Base-by-base conservation (phyloP, 1,140 invertebrate genomes). In the Riptortus pedestris region DNA sequence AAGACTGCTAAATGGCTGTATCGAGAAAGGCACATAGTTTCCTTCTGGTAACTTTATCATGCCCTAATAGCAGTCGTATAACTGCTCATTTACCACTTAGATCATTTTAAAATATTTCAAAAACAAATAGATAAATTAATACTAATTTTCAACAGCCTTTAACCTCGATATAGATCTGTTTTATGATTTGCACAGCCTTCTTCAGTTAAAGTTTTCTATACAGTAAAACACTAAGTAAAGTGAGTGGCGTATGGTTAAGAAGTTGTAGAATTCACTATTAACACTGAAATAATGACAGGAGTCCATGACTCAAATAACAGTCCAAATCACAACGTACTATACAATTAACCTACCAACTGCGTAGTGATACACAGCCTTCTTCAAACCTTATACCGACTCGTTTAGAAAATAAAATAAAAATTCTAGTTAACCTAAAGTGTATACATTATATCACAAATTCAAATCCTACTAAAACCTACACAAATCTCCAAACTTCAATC, bases 221-320 rank as follows among this genome's bases (percentile, higher is more conserved):
- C 27, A 27, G 24, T n/a, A 29, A 57, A 22, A 27, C 22, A 57
- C 22, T 29, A 57, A 57, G 27, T 26, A 57, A 20, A n/a, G 16
- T 47, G 7, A n/a, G 52, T 57, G 52, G 52, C 52, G 52, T 57
- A 57, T 57, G 52, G 52, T 57, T 29, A 57, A 57, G 52, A 29
- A 57, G 52, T 26, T 57, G 52, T 57, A 57, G 48, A 16, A 24
- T 57, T 14, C n/a, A n/a, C n/a, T n/a, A 2, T 55, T 55, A 27
- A 29, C 4, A 27, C 16, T 27, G n/a, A 27, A 3, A 27, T 22
- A 57, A 1, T 12, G 52, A 18, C 45, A 20, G 9, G 22, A 18
- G 12, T 12, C 22, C 24, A 7, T n/a, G n/a, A n/a, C n/a, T n/a
- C n/a, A n/a, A n/a, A 16, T 27, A 27, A 57, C 28, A 27, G 22